Conservation (phyloP, 2,113 vertebrate species). For the Toxotes chatareus region DNA sequence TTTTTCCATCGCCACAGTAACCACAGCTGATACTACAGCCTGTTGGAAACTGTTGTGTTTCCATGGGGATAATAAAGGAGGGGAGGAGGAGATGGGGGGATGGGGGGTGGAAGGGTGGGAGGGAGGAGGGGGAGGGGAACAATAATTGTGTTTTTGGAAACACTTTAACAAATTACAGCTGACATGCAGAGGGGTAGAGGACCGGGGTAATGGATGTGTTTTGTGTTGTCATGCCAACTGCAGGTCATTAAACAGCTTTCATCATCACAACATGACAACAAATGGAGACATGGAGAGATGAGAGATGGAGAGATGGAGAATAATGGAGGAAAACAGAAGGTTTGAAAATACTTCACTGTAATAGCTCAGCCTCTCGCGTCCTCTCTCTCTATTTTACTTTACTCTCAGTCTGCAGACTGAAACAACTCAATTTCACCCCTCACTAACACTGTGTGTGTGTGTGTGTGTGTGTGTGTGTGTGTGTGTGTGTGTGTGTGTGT, state of each 20-base stretch:
- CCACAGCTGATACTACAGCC: background rate
- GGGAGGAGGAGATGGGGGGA: background rate
- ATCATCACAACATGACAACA: conserved; percentile 23
- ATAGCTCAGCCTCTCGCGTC: background rate
- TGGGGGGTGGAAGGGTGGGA: background rate
- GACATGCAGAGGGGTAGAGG: background rate
- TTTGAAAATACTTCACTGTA: conserved; percentile 20
- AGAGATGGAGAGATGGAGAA: conserved; percentile 2
- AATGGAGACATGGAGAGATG: background rate
- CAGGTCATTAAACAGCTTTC: conserved; percentile 55
- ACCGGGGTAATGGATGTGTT: conserved; percentile 26
- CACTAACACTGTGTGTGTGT: conserved; percentile 36
- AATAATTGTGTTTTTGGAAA: conserved; percentile 42
- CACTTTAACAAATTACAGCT: conserved; percentile 33
- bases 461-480: conserved; percentile 6
- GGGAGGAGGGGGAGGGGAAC: background rate
- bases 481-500: conserved; percentile 5
- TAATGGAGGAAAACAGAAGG: conserved; percentile 21
- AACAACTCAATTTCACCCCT: conserved; percentile 71
- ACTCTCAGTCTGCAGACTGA: conserved; percentile 44
- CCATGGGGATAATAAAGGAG: conserved; percentile 24
- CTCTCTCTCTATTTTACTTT: conserved; percentile 41
- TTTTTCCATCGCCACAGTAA: background rate
- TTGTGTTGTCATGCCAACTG: conserved; percentile 3
- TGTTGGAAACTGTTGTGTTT: conserved; percentile 14